Evolutionary conservation across 1,140 invertebrate species (phyloP), one percentile per base, ranked within the genome.

Genomic region (Amyelois transitella): DNA sequence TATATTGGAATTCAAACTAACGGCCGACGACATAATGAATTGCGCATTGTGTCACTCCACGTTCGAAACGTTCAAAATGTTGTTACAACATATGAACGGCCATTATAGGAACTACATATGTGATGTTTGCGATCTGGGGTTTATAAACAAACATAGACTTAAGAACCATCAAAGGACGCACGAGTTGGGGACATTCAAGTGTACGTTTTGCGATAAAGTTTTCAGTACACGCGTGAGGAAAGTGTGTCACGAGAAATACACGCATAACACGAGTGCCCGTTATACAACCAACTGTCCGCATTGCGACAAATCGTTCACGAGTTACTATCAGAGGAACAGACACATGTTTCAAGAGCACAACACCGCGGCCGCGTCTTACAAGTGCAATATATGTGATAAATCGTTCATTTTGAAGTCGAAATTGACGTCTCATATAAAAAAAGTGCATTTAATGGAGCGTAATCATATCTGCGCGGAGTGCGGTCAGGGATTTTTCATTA

Each of bases 91-190:
- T 18, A 82, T 88, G 80, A 81, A 84, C 45, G 72, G 81, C 0
- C 88, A 90, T 59, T 83, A 86, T 19, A 72, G 78, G n/a, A 84
- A 77, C 6, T 95, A 94, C 72, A 91, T 94, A 49, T 97, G 96
- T 69, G 94, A 94, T 48, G 90, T 93, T 2, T 97, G 96, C 72
- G 90, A 90, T 25, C 94, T 96, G 72, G 92, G 91, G 0, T 96
- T 90, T 76, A 80, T 86, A 44, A 84, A 86, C 43, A 88, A 86
- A 24, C 89, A 88, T 19, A 86, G 88, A 0, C 43, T 91, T 12
- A 89, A 88, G 58, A 89, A 82, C 0, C 91, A 91, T 49, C 83
- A 89, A 18, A 53, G 75, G 1, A 82, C 72, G 0, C 87, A 89
- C 58, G 86, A 58, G 57, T 76, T 65, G 25, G 81, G 77, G 3